Base-by-base conservation (phyloP, 1,140 invertebrate species). In the Tyrophagus putrescentiae region DNA sequence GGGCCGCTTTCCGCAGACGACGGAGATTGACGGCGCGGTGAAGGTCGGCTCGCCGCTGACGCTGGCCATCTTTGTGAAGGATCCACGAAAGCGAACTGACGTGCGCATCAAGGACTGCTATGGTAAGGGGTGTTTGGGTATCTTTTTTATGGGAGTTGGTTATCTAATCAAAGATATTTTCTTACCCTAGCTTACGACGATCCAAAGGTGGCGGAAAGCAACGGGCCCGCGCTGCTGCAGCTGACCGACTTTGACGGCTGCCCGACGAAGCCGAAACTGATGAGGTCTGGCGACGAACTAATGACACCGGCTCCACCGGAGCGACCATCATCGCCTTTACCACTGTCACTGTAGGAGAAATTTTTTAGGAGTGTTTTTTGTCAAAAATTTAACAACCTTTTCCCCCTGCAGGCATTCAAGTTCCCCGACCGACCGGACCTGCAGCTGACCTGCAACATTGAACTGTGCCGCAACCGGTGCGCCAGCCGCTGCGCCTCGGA, bases 251-350 rank as follows among this genome's bases (percentile, higher is more conserved):
- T 64, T 18, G 58, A 67, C 36, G 86, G 86, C 9, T 89, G 86
- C 65, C 79, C 86, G 13, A 67, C 85, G 1, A 87, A 86, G 70
- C 82, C 84, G 0, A 88, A 89, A 71, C 68, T 88, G 1, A 86
- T 83, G 77, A 79, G 33, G 71, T 75, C 28, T 84, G 80, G 80
- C 74, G 76, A 64, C 79, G 77, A 65, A 77, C 77, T 0, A 75
- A 75, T 7, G 75, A 78, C 36, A 76, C 76, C 4, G 77, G 76
- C 25, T 72, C 72, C 32, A 75, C 72, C 61, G 79, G 79, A 21
- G 80, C 80, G 0, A 79, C 78, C 3, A 72, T 81, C 13, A 78
- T 82, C 32, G 75, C 80, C 6, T 81, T 79, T 65, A 82, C 79
- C 61, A 82, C 79, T 70, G 73, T 84, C n/a, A 62, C 56, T 23